These are phyloP conservation scores for Thrips palmi DNA, from an alignment of 1,140 invertebrate species.

Conservation along the genomic window DNA sequence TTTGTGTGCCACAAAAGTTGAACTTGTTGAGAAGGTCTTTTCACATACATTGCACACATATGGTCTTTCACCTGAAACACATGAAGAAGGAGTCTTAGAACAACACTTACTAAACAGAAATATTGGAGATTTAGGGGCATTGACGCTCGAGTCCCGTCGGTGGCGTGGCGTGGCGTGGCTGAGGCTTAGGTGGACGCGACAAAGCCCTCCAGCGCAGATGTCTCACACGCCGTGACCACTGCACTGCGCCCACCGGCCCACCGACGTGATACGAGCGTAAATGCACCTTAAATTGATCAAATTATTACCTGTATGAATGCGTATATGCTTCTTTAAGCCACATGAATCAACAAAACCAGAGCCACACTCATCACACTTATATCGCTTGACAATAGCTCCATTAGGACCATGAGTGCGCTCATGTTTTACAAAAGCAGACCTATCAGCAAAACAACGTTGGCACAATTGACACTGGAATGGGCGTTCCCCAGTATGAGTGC, in stretches of 20 bases:
- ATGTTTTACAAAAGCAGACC: conserved; percentile 14
- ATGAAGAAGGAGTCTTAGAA: too few relatives aligned
- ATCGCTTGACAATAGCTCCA: conserved; percentile 10
- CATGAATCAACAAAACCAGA: conserved; percentile 7
- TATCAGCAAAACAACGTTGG: conserved; percentile 8
- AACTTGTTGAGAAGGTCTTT: conserved; percentile 77
- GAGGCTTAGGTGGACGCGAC: too few relatives aligned
- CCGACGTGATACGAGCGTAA: too few relatives aligned
- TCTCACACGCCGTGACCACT: too few relatives aligned
- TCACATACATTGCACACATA: conserved; percentile 71
- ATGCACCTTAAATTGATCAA: too few relatives aligned
- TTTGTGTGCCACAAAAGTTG: conserved; percentile 62
- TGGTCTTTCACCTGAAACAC: conserved; percentile 50
- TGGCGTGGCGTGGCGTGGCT: too few relatives aligned
- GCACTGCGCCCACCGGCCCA: too few relatives aligned
- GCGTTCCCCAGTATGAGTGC: conserved; percentile 15
- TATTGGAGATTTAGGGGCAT: too few relatives aligned
- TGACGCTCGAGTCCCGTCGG: too few relatives aligned
- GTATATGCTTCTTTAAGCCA: conserved; percentile 10
- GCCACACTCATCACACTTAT: conserved; percentile 10
- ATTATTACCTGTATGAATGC: conserved; percentile 10
- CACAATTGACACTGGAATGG: conserved; percentile 12
- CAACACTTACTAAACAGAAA: too few relatives aligned
- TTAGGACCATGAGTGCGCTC: conserved; percentile 12
- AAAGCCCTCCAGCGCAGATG: too few relatives aligned